These are phyloP conservation scores for Coreius guichenoti DNA, from an alignment of 2,797 vertebrate species.

Conservation along the genomic window DNA sequence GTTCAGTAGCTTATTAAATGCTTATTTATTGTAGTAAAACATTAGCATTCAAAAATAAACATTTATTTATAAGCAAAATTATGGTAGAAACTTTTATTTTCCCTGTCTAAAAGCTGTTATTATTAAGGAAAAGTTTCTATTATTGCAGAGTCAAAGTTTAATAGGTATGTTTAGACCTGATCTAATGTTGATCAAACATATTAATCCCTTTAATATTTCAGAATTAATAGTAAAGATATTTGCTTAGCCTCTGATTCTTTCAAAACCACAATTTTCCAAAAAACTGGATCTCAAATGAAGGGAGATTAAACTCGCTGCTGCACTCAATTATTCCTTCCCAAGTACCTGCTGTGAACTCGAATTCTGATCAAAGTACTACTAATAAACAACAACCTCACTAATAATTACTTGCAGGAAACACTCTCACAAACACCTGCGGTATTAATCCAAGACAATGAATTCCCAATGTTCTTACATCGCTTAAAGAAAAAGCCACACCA, in stretches of 20 bases:
- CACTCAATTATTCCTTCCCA: background rate
- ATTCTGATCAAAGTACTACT: background rate
- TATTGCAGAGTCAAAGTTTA: background rate
- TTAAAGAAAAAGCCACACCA: background rate
- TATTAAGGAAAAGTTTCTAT: background rate
- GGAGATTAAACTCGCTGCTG: background rate
- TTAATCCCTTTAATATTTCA: constrained; percentile 11
- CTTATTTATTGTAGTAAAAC: constrained; percentile 28
- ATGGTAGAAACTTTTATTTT: background rate
- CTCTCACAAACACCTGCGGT: background rate
- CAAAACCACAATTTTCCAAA: background rate
- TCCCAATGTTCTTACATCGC: background rate
- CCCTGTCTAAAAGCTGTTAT: background rate
- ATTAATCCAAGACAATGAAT: constrained; percentile 2
- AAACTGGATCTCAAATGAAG: background rate
- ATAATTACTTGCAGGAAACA: constrained; percentile 16
- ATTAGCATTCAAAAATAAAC: background rate
- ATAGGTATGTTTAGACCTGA: background rate
- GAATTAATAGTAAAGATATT: background rate
- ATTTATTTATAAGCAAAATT: background rate
- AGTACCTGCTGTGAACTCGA: background rate
- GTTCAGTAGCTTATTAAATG: background rate
- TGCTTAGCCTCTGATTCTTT: background rate
- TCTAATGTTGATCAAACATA: background rate
- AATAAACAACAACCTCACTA: background rate